Evolutionary conservation across 2,888 invertebrate species (phyloP), one percentile per base, ranked within the genome.

Genomic region (Automeris io): DNA sequence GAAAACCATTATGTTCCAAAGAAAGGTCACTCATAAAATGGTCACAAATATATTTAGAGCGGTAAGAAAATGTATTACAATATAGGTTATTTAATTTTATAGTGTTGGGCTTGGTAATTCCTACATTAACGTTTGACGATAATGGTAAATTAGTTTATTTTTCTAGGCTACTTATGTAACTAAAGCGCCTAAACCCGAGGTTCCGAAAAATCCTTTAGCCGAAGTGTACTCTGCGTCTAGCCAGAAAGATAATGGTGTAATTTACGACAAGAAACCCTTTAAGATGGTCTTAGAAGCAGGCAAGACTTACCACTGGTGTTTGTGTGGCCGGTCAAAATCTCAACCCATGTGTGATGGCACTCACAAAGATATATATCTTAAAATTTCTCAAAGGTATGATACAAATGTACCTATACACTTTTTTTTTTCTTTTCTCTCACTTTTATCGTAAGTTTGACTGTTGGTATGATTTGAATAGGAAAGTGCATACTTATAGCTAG

Each of bases 311-410:
- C 76, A 89, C 18, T 99, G 98, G 98, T 99, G 99, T 70, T 81
- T 94, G 0, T 99, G 99, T 77, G 99, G 99, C 0, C 91, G 92
- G 49, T 98, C 98, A 44, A 94, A 95, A 64, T 90, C 78, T 16
- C 98, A 99, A 87, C 99, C 99, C 0, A 87, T 99, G 29, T 99
- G 99, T 77, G 99, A 99, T 85, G 95, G 95, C 9, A 94, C 95
- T 0, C 98, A 99, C 73, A 95, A 88, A 68, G 91, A 91, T 68
- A 81, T 90, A 12, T 91, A 89, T 51, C 82, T 94, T 2, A 93
- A 93, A 79, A 91, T 96, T 22, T 91, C 89, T 42, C 88, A 91
- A 32, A 92, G 89, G 92, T 91, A 67, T 11, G 12, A 1, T n/a
- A 96, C 96, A 11, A 3, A 34, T 22, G 3, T 7, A 7, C 24